A percentile compares a stretch with the other conserved stretches of the same genome.
Conservation (phyloP, 1,140 invertebrate species). For the Reticulitermes speratus region DNA sequence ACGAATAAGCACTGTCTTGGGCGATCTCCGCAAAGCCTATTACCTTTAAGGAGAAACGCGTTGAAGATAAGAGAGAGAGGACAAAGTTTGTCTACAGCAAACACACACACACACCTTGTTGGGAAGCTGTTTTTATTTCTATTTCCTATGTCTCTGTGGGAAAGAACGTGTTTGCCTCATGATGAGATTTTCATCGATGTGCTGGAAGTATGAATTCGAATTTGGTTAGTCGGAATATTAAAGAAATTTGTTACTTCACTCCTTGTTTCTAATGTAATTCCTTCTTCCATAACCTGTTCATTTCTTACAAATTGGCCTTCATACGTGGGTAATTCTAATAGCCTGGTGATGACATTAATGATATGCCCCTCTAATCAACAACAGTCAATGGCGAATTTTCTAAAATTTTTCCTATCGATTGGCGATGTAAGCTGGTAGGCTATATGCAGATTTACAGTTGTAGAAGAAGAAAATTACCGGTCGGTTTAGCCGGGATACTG, state of each 20-base stretch:
- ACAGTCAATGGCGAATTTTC: too few relatives aligned
- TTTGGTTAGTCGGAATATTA: neutral
- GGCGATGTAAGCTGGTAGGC: too few relatives aligned
- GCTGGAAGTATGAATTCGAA: neutral
- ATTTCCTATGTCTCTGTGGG: neutral
- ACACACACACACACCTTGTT: neutral
- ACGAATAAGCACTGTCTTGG: neutral
- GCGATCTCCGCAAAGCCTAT: conserved; percentile 9
- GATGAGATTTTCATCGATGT: neutral
- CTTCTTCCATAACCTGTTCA: neutral
- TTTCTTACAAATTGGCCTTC: neutral
- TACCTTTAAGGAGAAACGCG: neutral
- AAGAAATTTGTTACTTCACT: neutral
- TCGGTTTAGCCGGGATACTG: too few relatives aligned
- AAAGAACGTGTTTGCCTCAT: neutral
- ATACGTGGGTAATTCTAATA: neutral
- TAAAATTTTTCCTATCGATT: too few relatives aligned
- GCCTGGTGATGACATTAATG: too few relatives aligned
- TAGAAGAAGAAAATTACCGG: too few relatives aligned
- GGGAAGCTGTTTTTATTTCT: neutral
- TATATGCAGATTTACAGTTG: too few relatives aligned
- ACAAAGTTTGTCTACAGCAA: conserved; percentile 12
- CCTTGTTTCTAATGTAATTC: neutral
- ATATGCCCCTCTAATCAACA: too few relatives aligned
- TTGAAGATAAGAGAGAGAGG: neutral